These are phyloP conservation scores for Paragorgia papillata DNA, from an alignment of 92 coral and sea anemone species.

Conservation along the genomic window DNA sequence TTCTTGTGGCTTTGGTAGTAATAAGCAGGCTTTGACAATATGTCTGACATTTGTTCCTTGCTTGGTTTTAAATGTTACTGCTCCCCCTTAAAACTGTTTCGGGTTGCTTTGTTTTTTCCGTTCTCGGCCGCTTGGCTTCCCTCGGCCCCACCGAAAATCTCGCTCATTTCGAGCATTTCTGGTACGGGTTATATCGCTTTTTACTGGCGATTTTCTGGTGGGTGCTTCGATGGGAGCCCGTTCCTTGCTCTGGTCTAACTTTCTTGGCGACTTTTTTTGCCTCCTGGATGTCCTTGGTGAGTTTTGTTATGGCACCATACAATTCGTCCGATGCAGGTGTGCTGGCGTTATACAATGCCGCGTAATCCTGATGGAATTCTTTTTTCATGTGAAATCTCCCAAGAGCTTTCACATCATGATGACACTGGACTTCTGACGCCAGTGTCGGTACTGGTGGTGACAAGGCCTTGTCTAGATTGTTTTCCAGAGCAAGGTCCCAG, in stretches of 20 bases:
- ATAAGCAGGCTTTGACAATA: no score
- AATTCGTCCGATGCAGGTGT: slow-evolving; percentile 28
- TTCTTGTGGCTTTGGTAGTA: no score
- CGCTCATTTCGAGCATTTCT: slow-evolving; percentile 32
- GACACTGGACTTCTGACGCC: slow-evolving; percentile 6
- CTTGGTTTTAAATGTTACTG: no score
- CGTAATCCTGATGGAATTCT: slow-evolving; percentile 31
- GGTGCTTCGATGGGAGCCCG: background rate
- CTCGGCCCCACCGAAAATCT: slow-evolving; percentile 40
- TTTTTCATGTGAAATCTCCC: slow-evolving; percentile 31
- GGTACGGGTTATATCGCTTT: slow-evolving; percentile 33
- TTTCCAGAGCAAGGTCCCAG: slow-evolving; percentile 22
- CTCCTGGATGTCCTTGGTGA: slow-evolving; percentile 20
- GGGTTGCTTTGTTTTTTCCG: no score
- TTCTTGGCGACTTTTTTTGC: slow-evolving; percentile 64
- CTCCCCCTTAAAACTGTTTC: no score
- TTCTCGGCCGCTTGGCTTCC: slow-evolving; percentile 1
- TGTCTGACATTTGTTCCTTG: no score
- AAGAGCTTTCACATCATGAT: slow-evolving; percentile 22
- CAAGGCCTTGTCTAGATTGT: slow-evolving; percentile 6
- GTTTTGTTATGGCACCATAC: slow-evolving; percentile 18
- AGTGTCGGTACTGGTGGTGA: no score
- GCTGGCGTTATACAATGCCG: slow-evolving; percentile 27
- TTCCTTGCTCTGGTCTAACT: slow-evolving; percentile 37
- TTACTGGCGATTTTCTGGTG: slow-evolving; percentile 16